Base-by-base conservation (phyloP, 2,888 invertebrate genomes). In the Caenorhabditis zanzibari region DNA sequence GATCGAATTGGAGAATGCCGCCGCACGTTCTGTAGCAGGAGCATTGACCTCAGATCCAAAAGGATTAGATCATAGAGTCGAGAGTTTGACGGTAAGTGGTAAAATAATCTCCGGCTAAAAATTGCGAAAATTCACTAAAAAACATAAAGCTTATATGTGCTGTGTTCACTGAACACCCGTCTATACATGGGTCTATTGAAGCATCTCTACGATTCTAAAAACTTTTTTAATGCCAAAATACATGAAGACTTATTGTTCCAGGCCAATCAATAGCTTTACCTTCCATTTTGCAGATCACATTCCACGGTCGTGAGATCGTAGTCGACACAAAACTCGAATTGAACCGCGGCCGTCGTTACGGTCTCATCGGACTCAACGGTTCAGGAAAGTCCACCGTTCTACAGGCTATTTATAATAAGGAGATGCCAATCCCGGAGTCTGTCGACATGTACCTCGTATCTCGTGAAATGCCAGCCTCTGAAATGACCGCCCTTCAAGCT, bases 391-490 rank as follows among this genome's bases (percentile, higher is more conserved):
- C 98, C 2, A 97, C 98, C 2, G 93, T 99, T 80, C 94, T 99
- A 86, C 95, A 97, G 58, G 96, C 96, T 24, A 94, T 99, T 82
- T 97, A 97, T 77, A 95, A 96, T 86, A 95, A 97, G 49, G 94
- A 99, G 94, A 96, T 98, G 44, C 97, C 97, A 0, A 96, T 99
- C 84, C 99, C 98, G 4, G 95, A 96, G 4, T 96, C 97, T 93
- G 96, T 99, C 88, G 99, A 99, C 94, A 98, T 98, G 91, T 99
- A 97, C 94, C 96, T 98, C 93, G 94, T 89, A 4, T 89, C 90
- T 4, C 95, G 98, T 66, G 99, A 99, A 94, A 98, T 98, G 95
- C 96, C 97, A 0, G 98, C 99, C n/a, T 96, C 96, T 84, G 96
- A 97, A 91, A 98, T 98, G 94, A 95, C 96, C 14, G 99, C 99